Base-by-base conservation (phyloP, 2,113 vertebrate species). In the Dasypus novemcinctus region DNA sequence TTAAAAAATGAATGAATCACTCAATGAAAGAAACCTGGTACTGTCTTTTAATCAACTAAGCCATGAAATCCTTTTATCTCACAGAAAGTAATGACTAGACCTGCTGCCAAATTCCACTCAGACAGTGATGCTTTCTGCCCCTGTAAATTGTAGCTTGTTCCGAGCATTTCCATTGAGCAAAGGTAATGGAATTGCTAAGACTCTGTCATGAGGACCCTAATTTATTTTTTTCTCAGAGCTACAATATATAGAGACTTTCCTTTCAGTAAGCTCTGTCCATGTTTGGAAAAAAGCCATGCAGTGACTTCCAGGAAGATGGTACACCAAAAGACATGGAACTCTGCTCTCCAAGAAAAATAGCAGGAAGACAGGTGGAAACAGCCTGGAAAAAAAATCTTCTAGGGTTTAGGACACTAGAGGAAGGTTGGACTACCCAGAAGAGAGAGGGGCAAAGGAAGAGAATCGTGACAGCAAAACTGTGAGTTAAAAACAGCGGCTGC, bases 221-320 rank as follows among this genome's bases (percentile, higher is more conserved):
- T 21, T 80, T 72, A 86, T 75, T 78, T 43, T 72, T 92, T 86
- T 78, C n/a, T 80, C 46, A 27, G 36, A 84, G 66, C 91, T 87
- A 12, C 54, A 46, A 15, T 61, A 78, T 57, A 78, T n/a, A 54
- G 69, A 90, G 95, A 87, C 85, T 78, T 78, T 81, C 83, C 69
- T 80, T 96, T 71, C 63, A 43, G 15, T 90, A 46, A 29, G 46
- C 8, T 57, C 54, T 29, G 41, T 52, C 80, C n/a, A 2, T 33
- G 79, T 91, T 95, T 43, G 76, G 88, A 69, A 79, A 79, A 74
- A 82, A 94, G 74, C 89, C 88, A 69, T 75, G 69, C 59, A 81
- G 81, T 69, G 49, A 87, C 46, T 49, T 49, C 46, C 46, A 49
- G 46, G 46, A 9, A 49, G 46, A 49, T 49, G 46, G 8, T 11